Base-by-base conservation (phyloP, 2,113 vertebrate genomes). In the Paramisgurnus dabryanus region DNA sequence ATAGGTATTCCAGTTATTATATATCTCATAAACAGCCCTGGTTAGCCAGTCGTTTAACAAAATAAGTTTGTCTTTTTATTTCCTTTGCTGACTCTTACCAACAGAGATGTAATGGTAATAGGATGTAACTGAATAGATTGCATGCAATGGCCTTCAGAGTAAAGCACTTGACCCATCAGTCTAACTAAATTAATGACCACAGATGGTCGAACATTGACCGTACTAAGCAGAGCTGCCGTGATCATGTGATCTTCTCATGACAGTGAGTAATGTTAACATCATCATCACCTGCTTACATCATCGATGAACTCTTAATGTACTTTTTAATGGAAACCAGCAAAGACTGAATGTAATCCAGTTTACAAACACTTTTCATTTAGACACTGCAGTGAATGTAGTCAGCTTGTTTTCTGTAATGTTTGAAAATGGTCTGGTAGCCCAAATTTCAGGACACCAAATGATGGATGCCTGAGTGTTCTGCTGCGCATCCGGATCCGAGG, bases 401-500 rank as follows among this genome's bases (percentile, higher is more conserved):
- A 60, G 47, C 34, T n/a, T 57, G 15, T 57, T 57, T 5, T 58
- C 45, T 53, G 67, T 6, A 67, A 39, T 78, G 45, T 18, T 49
- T 74, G 41, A 61, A 27, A 55, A 43, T 67, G 43, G n/a, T 27
- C 9, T 11, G 47, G 17, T 10, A 67, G 27, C 10, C 45, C n/a
- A 34, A 17, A 65, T 70, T 55, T 13, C 50, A 67, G 22, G 34
- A 40, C 70, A 80, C n/a, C 11, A n/a, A 61, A 49, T 75, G 40
- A 75, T 50, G 10, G 55, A 47, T 68, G 41, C 8, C 0, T 50
- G 40, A 65, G 13, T 15, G 15, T 55, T 18, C 55, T 63, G n/a
- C 61, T 67, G 64, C 7, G 73, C 68, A 84, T 78, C 63, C 40
- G 53, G 58, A 74, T 73, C 27, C 57, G 60, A 80, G 50, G 76